Evolutionary conservation across 2,797 vertebrate genomes (phyloP).

Genomic region (Adelosebastes latens): DNA sequence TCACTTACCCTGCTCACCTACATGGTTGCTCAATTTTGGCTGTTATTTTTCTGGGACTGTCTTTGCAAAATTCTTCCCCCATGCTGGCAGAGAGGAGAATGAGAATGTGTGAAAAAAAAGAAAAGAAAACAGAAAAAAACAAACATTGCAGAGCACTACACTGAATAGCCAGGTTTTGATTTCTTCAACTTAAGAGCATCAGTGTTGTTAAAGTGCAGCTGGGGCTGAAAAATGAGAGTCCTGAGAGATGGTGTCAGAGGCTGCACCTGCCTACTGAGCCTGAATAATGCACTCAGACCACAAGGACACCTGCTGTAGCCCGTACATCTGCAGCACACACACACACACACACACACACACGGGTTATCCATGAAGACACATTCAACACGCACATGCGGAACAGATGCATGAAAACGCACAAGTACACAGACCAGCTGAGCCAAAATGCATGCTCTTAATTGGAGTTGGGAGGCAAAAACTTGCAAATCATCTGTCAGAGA

Average conservation of each 20-base stretch:
- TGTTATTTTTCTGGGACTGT: not conserved
- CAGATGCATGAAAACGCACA: not conserved
- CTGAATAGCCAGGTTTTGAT: slow-evolving; percentile 37
- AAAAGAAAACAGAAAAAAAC: not conserved
- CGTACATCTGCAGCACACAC: slow-evolving; percentile 62
- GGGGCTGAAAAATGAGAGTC: slow-evolving; percentile 70
- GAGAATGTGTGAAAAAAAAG: not conserved
- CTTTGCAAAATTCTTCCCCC: not conserved
- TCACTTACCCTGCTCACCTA: not conserved
- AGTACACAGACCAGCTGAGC: slow-evolving; percentile 13
- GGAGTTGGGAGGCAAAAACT: slow-evolving; percentile 58
- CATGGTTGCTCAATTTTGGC: not conserved
- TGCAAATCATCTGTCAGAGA: slow-evolving; percentile 32
- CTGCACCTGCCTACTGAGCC: slow-evolving; percentile 71
- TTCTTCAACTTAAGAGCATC: slow-evolving; percentile 42
- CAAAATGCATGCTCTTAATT: slow-evolving; percentile 61
- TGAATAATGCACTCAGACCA: slow-evolving; percentile 79
- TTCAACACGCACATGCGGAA: not conserved
- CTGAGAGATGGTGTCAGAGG: slow-evolving; percentile 67
- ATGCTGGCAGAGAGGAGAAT: not conserved
- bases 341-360: slow-evolving; percentile 20
- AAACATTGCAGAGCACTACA: not conserved
- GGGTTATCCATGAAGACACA: not conserved
- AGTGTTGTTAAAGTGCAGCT: slow-evolving; percentile 63
- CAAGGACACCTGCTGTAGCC: slow-evolving; percentile 79